Evolutionary conservation across 2,113 vertebrate species (phyloP).

Genomic region (Cygnus buccinator): DNA sequence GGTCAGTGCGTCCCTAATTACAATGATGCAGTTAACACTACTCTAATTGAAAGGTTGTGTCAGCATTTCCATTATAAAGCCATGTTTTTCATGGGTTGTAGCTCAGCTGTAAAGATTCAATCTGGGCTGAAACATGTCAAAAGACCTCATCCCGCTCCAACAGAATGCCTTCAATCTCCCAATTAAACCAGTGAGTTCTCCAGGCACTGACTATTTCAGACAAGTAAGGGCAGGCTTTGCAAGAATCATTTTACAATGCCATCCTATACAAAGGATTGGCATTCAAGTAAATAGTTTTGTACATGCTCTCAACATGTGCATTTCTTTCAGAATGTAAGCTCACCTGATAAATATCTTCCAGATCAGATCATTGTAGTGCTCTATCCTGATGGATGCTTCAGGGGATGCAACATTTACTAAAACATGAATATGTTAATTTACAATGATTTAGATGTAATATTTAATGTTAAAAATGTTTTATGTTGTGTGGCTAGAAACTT

Average conservation of each 20-base stretch:
- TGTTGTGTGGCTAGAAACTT: neutral
- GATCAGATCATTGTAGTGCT: neutral
- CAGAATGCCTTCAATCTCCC: slow-evolving; percentile 40
- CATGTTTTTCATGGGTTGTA: slow-evolving; percentile 67
- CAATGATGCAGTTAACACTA: slow-evolving; percentile 45
- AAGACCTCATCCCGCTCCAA: slow-evolving; percentile 27
- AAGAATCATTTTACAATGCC: slow-evolving; percentile 28
- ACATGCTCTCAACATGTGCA: neutral
- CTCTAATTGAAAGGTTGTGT: slow-evolving; percentile 65
- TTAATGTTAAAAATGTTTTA: neutral
- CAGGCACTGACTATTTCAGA: neutral
- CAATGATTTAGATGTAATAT: neutral
- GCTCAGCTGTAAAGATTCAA: slow-evolving; percentile 69
- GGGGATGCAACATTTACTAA: neutral
- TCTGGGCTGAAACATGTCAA: slow-evolving; percentile 52
- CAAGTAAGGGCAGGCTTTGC: slow-evolving; percentile 2
- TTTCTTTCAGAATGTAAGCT: neutral
- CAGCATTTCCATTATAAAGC: slow-evolving; percentile 71
- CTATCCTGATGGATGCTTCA: neutral
- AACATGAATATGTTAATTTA: neutral
- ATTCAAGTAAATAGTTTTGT: slow-evolving; percentile 24
- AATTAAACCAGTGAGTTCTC: slow-evolving; percentile 28
- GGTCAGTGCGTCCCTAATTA: slow-evolving; percentile 60
- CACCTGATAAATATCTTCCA: neutral
- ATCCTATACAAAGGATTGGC: neutral